Evolutionary conservation across 2,888 invertebrate genomes (phyloP).

Genomic region (Saturnia pavonia): DNA sequence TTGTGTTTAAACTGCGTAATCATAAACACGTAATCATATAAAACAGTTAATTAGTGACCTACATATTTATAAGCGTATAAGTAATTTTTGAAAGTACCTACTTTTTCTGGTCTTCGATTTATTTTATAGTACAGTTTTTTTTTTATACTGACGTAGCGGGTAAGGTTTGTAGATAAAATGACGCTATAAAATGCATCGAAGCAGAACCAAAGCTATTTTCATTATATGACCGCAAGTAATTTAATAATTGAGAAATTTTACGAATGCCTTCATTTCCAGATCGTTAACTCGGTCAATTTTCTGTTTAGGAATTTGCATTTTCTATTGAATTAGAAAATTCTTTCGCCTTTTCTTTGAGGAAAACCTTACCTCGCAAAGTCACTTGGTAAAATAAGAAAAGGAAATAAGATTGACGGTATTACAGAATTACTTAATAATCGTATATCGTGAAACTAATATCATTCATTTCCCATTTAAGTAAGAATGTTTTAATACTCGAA

Average conservation of each 20-base stretch:
- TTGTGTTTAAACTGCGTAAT: too few relatives aligned
- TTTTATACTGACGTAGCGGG: not conserved
- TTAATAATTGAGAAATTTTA: slow-evolving; percentile 8
- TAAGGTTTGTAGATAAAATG: not conserved
- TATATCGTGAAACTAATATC: not conserved
- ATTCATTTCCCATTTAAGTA: not conserved
- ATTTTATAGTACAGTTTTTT: not conserved
- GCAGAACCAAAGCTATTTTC: not conserved
- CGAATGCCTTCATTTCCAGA: slow-evolving; percentile 3
- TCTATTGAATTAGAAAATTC: not conserved
- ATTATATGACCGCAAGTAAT: slow-evolving; percentile 2
- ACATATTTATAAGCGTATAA: too few relatives aligned
- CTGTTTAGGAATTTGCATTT: not conserved
- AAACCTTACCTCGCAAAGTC: not conserved
- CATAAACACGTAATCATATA: too few relatives aligned
- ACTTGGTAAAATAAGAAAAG: not conserved
- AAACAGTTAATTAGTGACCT: too few relatives aligned
- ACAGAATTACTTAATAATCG: too few relatives aligned
- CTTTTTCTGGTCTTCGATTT: too few relatives aligned
- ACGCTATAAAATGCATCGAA: slow-evolving; percentile 2
- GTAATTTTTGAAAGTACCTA: too few relatives aligned
- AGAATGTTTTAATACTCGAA: not conserved
- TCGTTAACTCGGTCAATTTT: slow-evolving; percentile 5
- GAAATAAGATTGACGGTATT: not conserved
- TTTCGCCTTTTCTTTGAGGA: not conserved